Evolutionary conservation across 2,888 invertebrate genomes (phyloP), one percentile per base, ranked within the genome.

Genomic region (Labia minor): DNA sequence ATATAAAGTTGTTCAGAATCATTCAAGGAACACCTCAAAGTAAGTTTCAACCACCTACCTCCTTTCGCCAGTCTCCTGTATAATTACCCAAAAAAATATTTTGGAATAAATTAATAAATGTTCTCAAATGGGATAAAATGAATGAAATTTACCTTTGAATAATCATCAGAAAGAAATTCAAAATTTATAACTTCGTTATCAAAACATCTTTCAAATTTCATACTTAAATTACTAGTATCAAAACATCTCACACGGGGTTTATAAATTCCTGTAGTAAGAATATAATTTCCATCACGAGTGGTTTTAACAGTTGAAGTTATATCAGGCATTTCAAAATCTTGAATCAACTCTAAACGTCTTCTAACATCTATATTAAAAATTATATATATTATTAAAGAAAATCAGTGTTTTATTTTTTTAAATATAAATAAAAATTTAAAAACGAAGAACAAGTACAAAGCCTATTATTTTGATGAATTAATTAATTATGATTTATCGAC

Each of bases 261-360:
- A 77, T 99, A 99, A 70, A 89, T 91, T 64, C 98, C 98, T 37
- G 96, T 89, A 1, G 92, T 91, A 75, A 96, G 81, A 69, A 99
- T 87, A 75, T 91, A 96, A 71, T 96, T 90, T 18, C 92, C 91
- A 82, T 99, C 97, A 72, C 85, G 88, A 8, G 97, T 92, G 70
- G 93, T 84, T 74, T 86, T 83, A 20, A 99, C 83, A 65, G 86
- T 86, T 18, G 88, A 89, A 75, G 95, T 95, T 0, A 98, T 85
- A 64, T 88, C 93, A 21, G 99, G 98, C 99, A 99, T 99, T 73
- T 96, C 94, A 82, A 99, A 99, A 76, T 99, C 99, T 79, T 99
- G 99, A 71, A 99, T 92, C 61, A 99, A 85, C 78, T 98, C 94
- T 73, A 99, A 94, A 74, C 95, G 83, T 72, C 90, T 84, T 72